Conservation (phyloP, 2,113 vertebrate genomes). For the Bombycilla garrulus region DNA sequence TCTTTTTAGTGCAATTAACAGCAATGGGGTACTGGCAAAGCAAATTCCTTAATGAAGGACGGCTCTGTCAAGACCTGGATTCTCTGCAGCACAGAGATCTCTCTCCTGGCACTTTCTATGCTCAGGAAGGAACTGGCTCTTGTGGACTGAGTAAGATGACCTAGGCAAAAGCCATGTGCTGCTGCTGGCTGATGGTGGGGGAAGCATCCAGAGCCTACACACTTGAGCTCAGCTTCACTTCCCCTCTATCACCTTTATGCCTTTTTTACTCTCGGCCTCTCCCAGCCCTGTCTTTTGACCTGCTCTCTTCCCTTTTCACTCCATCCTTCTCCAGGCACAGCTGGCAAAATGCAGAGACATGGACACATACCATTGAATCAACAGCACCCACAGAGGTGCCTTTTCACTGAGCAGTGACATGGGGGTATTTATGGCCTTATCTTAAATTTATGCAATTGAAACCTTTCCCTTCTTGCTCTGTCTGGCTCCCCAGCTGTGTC, state of each 20-base stretch:
- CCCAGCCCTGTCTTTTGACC: background rate
- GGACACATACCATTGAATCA: background rate
- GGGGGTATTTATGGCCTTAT: background rate
- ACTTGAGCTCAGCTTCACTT: background rate
- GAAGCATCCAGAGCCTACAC: background rate
- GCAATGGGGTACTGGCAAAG: background rate
- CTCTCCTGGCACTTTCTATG: background rate
- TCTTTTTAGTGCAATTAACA: background rate
- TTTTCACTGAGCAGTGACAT: background rate
- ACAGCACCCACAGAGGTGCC: accelerated
- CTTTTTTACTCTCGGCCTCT: background rate
- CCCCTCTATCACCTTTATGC: background rate
- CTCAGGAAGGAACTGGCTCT: background rate
- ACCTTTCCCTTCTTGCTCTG: background rate
- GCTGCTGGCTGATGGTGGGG: background rate
- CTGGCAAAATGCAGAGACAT: background rate
- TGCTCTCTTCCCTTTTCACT: background rate
- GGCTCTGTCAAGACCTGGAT: background rate
- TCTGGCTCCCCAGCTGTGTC: background rate
- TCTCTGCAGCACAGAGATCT: background rate
- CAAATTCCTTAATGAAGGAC: background rate
- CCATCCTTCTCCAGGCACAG: background rate
- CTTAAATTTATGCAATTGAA: background rate
- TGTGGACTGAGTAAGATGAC: background rate
- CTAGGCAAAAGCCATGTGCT: background rate